Conservation (phyloP, 2,888 invertebrate species). For the Dasysyrphus albostriatus region DNA sequence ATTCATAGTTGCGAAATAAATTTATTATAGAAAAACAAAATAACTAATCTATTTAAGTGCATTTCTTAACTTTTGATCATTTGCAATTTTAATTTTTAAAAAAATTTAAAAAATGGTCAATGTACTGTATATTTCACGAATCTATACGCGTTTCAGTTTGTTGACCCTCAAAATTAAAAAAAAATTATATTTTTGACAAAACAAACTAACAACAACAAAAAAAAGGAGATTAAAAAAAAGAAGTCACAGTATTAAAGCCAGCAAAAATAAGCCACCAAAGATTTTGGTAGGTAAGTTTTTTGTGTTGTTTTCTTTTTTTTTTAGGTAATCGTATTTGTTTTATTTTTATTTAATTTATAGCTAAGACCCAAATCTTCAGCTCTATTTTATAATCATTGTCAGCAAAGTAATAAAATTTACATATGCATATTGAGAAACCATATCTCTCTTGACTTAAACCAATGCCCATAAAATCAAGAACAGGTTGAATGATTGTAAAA, state of each 20-base stretch:
- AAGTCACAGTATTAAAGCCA: constrained; percentile 46
- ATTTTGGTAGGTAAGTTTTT: constrained; percentile 21
- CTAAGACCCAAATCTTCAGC: constrained; percentile 43
- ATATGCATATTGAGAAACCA: constrained; percentile 64
- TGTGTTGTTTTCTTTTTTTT: neutral
- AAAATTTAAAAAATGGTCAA: constrained; percentile 21
- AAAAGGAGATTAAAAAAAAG: constrained; percentile 31
- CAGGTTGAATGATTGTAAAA: constrained; percentile 61
- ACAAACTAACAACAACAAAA: constrained; percentile 3
- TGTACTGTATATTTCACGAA: constrained; percentile 13
- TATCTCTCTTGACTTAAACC: constrained; percentile 30
- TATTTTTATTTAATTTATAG: constrained; percentile 55
- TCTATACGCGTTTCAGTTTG: constrained; percentile 26
- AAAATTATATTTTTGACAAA: neutral
- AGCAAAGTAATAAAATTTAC: constrained; percentile 52
- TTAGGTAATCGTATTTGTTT: neutral
- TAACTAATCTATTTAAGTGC: constrained; percentile 27
- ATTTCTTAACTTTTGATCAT: constrained; percentile 15
- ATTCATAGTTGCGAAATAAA: neutral
- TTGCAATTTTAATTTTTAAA: constrained; percentile 29
- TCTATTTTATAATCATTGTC: constrained; percentile 63
- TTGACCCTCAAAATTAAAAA: constrained; percentile 53
- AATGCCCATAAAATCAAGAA: constrained; percentile 53
- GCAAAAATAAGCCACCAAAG: constrained; percentile 56
- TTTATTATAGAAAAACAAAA: neutral